Evolutionary conservation across 2,113 vertebrate species (phyloP), one percentile per base, ranked within the genome.

Genomic region (Thunnus thynnus): DNA sequence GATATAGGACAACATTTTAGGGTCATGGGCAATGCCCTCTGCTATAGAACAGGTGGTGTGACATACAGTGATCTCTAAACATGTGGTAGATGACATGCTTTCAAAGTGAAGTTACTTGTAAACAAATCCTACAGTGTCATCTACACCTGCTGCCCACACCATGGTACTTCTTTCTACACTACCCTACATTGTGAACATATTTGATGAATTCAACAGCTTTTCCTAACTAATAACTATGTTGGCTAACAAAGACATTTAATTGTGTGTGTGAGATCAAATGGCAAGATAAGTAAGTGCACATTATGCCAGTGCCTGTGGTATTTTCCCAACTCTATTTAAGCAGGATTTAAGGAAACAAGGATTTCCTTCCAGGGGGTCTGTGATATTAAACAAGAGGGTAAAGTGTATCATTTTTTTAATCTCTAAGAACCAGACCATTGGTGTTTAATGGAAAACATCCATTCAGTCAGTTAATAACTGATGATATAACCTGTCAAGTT

Each of bases 41-140:
- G 52, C n/a, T 18, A 36, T 55, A 13, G 25, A 81, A 62, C 79
- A 69, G 71, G 36, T 62, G 54, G 58, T 57, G 22, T 69, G 20
- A 16, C 55, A 65, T 10, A 36, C 27, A 25, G 68, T n/a, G 13
- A 16, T 20, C 55, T 22, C 47, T 18, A 22, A 25, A n/a, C 22
- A 10, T 25, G 48, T 46, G 32, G 14, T 78, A 44, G 20, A 63
- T 68, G 55, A 72, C 62, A 11, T 5, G 5, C 18, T 62, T 67
- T 30, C 2, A n/a, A 13, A 55, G 9, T 20, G 46, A 18, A 17
- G 5, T 16, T 73, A 44, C 32, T 32, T n/a, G 6, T 17, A 56
- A 41, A 72, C 14, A 50, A 16, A 44, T 5, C 16, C n/a, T 27
- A 20, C 20, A 30, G 46, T 41, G 6, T 41, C 7, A 41, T 41